Evolutionary conservation across 2,888 invertebrate species (phyloP), one percentile per base, ranked within the genome.

Genomic region (Anodontia alba): DNA sequence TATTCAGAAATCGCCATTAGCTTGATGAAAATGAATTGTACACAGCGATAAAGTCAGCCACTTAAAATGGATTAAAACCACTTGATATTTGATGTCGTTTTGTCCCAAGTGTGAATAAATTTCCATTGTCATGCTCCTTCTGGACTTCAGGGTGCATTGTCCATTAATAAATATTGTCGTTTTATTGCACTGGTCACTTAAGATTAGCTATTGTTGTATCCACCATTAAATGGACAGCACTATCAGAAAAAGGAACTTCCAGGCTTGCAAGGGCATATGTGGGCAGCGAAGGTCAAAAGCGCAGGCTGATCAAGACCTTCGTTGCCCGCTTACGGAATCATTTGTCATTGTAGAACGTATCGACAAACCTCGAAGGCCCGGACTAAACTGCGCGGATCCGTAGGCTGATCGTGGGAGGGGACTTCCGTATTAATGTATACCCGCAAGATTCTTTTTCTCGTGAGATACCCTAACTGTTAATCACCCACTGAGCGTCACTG

Each of bases 1-100:
- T 29, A 23, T 57, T 20, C 33, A 26, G 26, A 29, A 31, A 33
- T 33, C 33, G 29, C 62, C 33, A 62, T 62, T 62, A 62, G 33
- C 31, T 62, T 62, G 62, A 62, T 62, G 31, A 62, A 62, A 62
- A 62, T 62, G 62, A 10, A 62, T 33, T 62, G 62, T 62, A 62
- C 62, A 62, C 62, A 62, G 29, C 20, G 62, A 62, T 62, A 62
- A 33, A 31, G 62, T 33, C 62, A 62, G 62, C 62, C 33, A 62
- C 62, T 62, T 62, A 62, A 62, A 62, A 62, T 33, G 31, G 62
- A 33, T 62, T 62, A 31, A 54, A 57, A 62, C 62, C 62, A 8
- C 62, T 62, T 62, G 62, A 62, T 33, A 33, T 33, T 33, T 33
- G 10, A 62, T 33, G 62, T 26, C 12, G 17, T 33, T 62, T 62